Evolutionary conservation across 2,888 invertebrate species (phyloP).

Genomic region (Epistrophe grossulariae): DNA sequence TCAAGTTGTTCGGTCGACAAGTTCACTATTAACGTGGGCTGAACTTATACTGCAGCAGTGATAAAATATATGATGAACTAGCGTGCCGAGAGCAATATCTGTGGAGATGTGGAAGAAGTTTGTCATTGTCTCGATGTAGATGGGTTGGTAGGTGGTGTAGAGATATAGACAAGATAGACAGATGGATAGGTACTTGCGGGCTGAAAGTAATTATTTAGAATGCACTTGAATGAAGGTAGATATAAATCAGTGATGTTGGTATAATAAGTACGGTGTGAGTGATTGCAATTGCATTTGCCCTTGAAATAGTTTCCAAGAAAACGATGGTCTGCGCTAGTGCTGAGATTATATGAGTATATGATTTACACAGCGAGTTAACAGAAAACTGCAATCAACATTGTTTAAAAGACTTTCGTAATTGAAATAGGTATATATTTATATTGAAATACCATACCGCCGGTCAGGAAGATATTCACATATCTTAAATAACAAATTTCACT

Average conservation of each 20-base stretch:
- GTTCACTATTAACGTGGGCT: slow-evolving; percentile 67
- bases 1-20: slow-evolving; percentile 54
- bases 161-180: slow-evolving; percentile 58
- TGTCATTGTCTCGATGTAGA: slow-evolving; percentile 60
- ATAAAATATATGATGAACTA: slow-evolving; percentile 52
- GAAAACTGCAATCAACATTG: too few relatives aligned
- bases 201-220: slow-evolving; percentile 67
- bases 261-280: slow-evolving; percentile 22
- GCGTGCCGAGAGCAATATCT: slow-evolving; percentile 43
- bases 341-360: too few relatives aligned
- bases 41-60: slow-evolving; percentile 9
- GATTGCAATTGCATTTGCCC: slow-evolving; percentile 55
- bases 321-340: too few relatives aligned
- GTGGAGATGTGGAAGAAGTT: slow-evolving; percentile 53
- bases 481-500: too few relatives aligned
- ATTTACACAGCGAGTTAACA: too few relatives aligned
- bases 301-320: slow-evolving; percentile 50
- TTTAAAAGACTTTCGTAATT: too few relatives aligned
- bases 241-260: slow-evolving; percentile 43
- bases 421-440: too few relatives aligned
- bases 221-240: slow-evolving; percentile 63
- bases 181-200: slow-evolving; percentile 47
- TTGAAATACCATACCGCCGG: too few relatives aligned
- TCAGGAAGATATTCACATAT: too few relatives aligned
- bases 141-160: slow-evolving; percentile 16